Conservation (phyloP, 1,140 invertebrate species). For the Melanaphis sacchari region DNA sequence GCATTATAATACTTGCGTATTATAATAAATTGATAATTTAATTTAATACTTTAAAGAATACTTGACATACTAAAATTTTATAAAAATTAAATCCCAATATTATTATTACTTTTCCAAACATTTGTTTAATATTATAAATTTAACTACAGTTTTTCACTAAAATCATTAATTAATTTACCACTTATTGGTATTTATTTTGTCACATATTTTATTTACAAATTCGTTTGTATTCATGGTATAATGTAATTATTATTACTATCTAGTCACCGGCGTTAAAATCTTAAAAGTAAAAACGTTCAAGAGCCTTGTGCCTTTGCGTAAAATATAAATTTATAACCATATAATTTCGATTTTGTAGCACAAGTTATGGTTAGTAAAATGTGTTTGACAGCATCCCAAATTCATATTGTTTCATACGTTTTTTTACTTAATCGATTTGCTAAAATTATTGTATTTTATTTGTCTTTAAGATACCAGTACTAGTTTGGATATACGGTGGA, state of each 20-base stretch:
- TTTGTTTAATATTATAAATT: not conserved
- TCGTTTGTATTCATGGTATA: not conserved
- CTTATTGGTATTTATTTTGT: not conserved
- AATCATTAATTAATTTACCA: not conserved
- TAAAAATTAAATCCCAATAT: not conserved
- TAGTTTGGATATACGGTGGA: constrained; percentile 93
- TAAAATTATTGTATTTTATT: not conserved
- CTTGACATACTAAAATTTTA: not conserved
- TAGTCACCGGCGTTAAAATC: not conserved
- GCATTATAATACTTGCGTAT: not conserved
- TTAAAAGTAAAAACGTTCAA: not conserved
- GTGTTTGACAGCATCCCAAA: not conserved
- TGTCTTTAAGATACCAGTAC: constrained; percentile 72
- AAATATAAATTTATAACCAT: not conserved
- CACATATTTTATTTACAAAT: not conserved
- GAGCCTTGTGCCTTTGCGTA: not conserved
- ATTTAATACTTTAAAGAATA: not conserved
- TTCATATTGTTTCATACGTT: not conserved
- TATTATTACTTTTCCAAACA: not conserved
- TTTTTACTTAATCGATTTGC: too few species aligned
- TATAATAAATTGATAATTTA: not conserved
- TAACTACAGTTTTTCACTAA: not conserved
- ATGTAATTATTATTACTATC: not conserved
- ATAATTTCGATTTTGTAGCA: not conserved
- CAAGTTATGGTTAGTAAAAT: not conserved